Percentiles rank a stretch among this genome's conserved stretches.
Evolutionary conservation across 1,140 invertebrate genomes (phyloP).

Genomic region (Amphibalanus amphitrite): DNA sequence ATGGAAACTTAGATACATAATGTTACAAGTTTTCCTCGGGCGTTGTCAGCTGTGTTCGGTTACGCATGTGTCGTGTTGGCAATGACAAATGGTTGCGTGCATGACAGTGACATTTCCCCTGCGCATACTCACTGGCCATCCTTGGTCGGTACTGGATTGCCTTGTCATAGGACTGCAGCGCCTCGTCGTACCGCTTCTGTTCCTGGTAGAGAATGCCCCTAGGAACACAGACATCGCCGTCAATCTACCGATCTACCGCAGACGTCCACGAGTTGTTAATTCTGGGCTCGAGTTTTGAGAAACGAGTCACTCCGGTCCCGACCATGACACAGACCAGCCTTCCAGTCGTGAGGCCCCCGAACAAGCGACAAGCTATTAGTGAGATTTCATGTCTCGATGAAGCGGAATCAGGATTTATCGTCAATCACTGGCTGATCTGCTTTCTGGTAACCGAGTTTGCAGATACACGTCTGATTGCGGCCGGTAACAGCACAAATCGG

Average conservation of each 20-base stretch:
- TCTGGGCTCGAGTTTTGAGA: background rate
- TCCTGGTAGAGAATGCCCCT: conserved; percentile 87
- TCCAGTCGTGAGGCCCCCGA: no score
- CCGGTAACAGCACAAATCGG: background rate
- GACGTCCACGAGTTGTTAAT: background rate
- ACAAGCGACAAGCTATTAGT: background rate
- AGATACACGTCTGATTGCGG: background rate
- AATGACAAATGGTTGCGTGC: no score
- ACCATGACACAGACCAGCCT: no score
- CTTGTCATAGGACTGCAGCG: conserved; percentile 74
- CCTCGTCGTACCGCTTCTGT: conserved; percentile 67
- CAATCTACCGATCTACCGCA: background rate
- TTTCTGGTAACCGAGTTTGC: background rate
- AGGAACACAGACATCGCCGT: conserved; percentile 30
- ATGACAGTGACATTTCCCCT: no score
- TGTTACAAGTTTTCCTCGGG: no score
- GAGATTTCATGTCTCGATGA: background rate
- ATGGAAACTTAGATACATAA: no score
- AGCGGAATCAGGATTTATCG: background rate
- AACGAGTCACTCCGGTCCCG: background rate
- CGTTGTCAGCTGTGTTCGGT: no score
- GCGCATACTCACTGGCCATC: conserved; percentile 64
- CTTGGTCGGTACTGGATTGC: conserved; percentile 87
- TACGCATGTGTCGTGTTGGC: no score
- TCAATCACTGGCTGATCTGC: background rate